Evolutionary conservation across 92 coral and sea anemone species (phyloP), one percentile per base, ranked within the genome.

Genomic region (Epizoanthus illoricatus): DNA sequence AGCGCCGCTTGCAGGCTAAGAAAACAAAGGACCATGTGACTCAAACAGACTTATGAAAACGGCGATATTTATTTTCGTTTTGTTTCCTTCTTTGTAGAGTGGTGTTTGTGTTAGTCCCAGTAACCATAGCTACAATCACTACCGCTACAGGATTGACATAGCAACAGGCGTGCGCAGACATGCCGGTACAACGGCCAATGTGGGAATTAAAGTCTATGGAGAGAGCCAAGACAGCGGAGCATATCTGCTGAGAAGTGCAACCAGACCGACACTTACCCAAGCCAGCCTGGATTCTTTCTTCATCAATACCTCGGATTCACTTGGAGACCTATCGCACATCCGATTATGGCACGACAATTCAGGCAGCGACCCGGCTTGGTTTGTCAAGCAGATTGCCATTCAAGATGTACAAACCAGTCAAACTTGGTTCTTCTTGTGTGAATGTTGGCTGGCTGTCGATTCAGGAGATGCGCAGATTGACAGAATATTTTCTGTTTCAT

Each of bases 361-460:
- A 71, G 99, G 99, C 75, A 83, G 75, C 40, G 90, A 92, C 65
- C 99, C 99, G 7, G 94, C 99, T 15, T 86, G 98, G 97, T 97
- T 89, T 52, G 83, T 97, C 20, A 97, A 94, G 56, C 94, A 88
- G 81, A 81, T 97, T 47, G 86, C 86, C 1, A 86, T 97, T 56
- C 93, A 90, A 12, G 94, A 97, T 75, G 19, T 86, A 45, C 90
- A 90, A 45, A 87, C 92, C n/a, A 83, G 89, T 21, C 85, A 86
- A 36, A 79, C 83, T 10, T 90, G 87, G 81, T 80, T 89, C 80
- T 97, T 97, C 69, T 62, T 97, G 69, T 97, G 99, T 75, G 87
- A 97, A 58, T 86, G 92, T 65, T 97, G 99, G 99, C 91, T 97
- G 12, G 99, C 99, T 6, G 98, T 97, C 19, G 99, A 97, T 75